phyloP scores from a whole-genome alignment of 2,113 vertebrate genomes.

The Peromyscus polionotus region DNA sequence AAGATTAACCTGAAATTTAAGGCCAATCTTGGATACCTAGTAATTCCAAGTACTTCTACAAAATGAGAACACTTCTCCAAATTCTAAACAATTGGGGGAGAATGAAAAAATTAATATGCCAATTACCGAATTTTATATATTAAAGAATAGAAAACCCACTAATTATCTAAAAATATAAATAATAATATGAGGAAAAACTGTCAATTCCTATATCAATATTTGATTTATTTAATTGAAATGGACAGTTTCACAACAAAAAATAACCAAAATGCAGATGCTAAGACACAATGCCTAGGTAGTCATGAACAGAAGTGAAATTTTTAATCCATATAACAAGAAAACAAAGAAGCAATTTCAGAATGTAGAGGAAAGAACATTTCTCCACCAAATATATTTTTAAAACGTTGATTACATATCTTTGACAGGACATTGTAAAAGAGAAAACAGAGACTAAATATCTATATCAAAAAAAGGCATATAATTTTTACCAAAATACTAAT shows the following conservation, averaged over 20 bases:
- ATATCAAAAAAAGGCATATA: too few relatives aligned
- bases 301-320: not conserved
- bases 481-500: too few relatives aligned
- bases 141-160: not conserved
- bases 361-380: not conserved
- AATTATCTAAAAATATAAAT: not conserved
- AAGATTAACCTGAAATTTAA: too few relatives aligned
- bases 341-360: not conserved
- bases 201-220: not conserved
- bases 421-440: not conserved
- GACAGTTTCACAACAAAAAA: not conserved
- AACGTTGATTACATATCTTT: not conserved
- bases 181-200: not conserved
- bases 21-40: not conserved
- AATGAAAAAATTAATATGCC: not conserved
- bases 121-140: not conserved
- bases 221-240: too few relatives aligned
- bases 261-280: not conserved
- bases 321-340: not conserved
- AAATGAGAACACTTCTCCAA: not conserved
- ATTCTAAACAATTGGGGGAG: too few relatives aligned
- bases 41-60: not conserved
- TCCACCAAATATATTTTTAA: not conserved
- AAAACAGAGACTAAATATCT: not conserved
- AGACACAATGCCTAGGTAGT: not conserved